phyloP scores from a whole-genome alignment of 2,888 invertebrate genomes.

The Lepas anatifera region DNA sequence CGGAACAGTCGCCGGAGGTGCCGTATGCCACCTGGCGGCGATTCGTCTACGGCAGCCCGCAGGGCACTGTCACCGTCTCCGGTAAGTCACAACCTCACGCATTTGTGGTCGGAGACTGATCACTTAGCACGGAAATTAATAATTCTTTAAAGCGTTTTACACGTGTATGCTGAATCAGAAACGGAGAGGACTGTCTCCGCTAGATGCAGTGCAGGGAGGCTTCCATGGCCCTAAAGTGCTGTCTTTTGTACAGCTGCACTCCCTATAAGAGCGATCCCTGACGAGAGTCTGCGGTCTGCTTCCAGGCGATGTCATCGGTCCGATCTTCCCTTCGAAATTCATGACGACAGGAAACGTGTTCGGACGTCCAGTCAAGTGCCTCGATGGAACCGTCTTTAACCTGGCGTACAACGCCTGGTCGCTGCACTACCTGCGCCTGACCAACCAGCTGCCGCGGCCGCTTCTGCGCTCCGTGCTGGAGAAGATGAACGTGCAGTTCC shows the following conservation, averaged over 20 bases:
- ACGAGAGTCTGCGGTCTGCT: not conserved
- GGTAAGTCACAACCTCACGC: too few relatives aligned
- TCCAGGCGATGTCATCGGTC: slow-evolving; percentile 80
- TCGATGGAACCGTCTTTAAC: slow-evolving; percentile 92
- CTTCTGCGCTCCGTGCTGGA: slow-evolving; percentile 21
- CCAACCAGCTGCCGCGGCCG: slow-evolving; percentile 33
- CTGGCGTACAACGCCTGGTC: slow-evolving; percentile 75
- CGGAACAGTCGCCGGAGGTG: slow-evolving; percentile 83
- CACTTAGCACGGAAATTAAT: too few relatives aligned
- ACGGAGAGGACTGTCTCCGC: too few relatives aligned
- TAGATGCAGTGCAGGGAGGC: too few relatives aligned
- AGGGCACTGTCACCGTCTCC: slow-evolving; percentile 40
- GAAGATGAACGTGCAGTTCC: slow-evolving; percentile 24
- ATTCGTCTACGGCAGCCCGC: slow-evolving; percentile 88
- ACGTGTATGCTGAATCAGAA: too few relatives aligned
- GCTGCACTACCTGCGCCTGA: slow-evolving; percentile 35
- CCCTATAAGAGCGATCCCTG: not conserved
- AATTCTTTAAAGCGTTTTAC: too few relatives aligned
- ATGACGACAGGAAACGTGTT: slow-evolving; percentile 31
- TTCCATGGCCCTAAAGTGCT: too few relatives aligned
- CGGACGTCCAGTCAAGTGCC: slow-evolving; percentile 34
- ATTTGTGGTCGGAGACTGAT: too few relatives aligned
- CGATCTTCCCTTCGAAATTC: slow-evolving; percentile 59
- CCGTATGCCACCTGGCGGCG: slow-evolving; percentile 82
- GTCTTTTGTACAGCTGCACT: too few relatives aligned